Conservation (phyloP, 2,888 invertebrate species). For the Drosophila neutralis region DNA sequence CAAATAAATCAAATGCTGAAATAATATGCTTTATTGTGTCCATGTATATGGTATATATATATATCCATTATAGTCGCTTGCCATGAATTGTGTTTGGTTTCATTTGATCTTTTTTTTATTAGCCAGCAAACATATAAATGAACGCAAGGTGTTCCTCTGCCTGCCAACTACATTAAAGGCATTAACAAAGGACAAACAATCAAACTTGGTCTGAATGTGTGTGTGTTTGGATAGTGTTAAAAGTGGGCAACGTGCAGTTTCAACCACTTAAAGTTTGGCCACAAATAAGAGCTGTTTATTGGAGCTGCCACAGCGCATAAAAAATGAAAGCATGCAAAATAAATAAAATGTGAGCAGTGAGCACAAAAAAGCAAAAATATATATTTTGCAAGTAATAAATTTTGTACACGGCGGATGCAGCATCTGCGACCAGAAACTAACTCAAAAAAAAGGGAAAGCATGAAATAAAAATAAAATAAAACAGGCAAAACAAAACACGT, state of each 20-base stretch:
- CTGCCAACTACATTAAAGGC: slow-evolving; percentile 36
- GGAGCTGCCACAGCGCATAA: slow-evolving; percentile 5
- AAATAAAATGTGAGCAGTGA: slow-evolving; percentile 60
- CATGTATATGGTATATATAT: background rate
- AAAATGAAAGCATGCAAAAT: slow-evolving; percentile 30
- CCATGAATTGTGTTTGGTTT: slow-evolving; percentile 51
- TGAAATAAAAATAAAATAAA: background rate
- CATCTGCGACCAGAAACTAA: slow-evolving; percentile 38
- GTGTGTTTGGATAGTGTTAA: background rate
- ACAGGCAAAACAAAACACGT: background rate
- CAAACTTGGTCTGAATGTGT: slow-evolving; percentile 4
- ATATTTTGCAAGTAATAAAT: slow-evolving; percentile 66
- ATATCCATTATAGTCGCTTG: slow-evolving; percentile 13
- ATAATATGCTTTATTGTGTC: slow-evolving; percentile 64
- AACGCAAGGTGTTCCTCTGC: background rate
- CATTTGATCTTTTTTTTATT: slow-evolving; percentile 60
- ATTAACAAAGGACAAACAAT: slow-evolving; percentile 19
- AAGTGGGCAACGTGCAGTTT: background rate
- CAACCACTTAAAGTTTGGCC: slow-evolving; percentile 4
- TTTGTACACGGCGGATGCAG: slow-evolving; percentile 41
- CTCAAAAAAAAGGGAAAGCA: background rate
- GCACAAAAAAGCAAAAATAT: slow-evolving; percentile 35
- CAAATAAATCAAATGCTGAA: slow-evolving; percentile 63
- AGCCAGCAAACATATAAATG: slow-evolving; percentile 21
- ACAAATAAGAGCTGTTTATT: slow-evolving; percentile 21